Base-by-base conservation (phyloP, 53 echinoderm and acorn worm species). In the Actinopyga echinites region DNA sequence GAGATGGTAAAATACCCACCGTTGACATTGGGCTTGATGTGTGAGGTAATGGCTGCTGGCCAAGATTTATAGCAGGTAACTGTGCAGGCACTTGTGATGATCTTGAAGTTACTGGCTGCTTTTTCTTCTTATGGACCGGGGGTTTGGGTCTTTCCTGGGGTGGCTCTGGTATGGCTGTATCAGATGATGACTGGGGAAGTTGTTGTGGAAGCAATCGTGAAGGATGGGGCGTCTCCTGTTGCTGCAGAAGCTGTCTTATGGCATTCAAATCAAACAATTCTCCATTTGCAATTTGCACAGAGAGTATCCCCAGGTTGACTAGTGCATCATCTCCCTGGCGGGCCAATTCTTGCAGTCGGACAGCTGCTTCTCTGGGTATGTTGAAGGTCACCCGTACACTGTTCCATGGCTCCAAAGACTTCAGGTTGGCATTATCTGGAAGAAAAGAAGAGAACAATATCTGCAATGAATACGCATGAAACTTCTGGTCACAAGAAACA, bases 331-430 rank as follows among this genome's bases (percentile, higher is more conserved):
- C 91, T 20, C 93, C 96, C 71, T 74, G 84, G 55, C 91, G 91
- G 28, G 96, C 96, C 37, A 96, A 71, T 55, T 93, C 85, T 33
- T 90, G 93, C 15, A 96, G 90, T 15, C 92, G 87, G 20, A 87
- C 79, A 10, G 96, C 96, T 29, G 96, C 93, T 43, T 96, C 92
- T 80, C 86, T 87, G 15, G 96, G 96, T 54, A 96, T 90, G 89
- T 96, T 92, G 86, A 96, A 96, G 26, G 96, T 91, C 56, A 96
- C 96, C 55, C 88, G 82, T 65, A 96, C 88, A 75, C 96, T 96
- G 86, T 96, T 96, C 96, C 96, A 96, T 80, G 96, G 96, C 80
- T 96, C 96, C 9, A 96, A 88, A 80, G 93, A 92, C 25, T 84
- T 83, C 34, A 96, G 69, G 31, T 34, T 30, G 40, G 34, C 44